Evolutionary conservation across 2,797 vertebrate species (phyloP).

Genomic region (Lacerta bilineata): DNA sequence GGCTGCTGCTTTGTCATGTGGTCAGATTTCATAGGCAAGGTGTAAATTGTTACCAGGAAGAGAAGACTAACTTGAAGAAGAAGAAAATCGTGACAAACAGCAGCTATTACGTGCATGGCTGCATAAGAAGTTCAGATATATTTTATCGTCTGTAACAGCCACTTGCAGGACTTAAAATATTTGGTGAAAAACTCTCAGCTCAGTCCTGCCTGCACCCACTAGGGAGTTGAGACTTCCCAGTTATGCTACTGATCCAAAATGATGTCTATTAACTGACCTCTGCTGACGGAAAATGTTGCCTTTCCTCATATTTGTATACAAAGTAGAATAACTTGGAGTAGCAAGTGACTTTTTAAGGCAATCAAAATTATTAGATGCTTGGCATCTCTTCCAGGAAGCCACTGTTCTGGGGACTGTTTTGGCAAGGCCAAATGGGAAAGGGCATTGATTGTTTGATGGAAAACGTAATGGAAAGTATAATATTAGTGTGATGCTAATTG

Average conservation of each 20-base stretch:
- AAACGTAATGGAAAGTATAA: neutral
- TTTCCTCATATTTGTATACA: neutral
- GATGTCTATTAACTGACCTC: neutral
- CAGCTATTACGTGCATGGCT: neutral
- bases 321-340: neutral
- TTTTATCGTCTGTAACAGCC: neutral
- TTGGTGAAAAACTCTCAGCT: neutral
- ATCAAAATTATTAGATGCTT: constrained; percentile 4
- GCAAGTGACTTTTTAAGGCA: constrained; percentile 1
- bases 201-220: neutral
- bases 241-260: neutral
- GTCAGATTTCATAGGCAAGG: neutral
- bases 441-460: rapidly evolving
- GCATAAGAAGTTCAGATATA: neutral
- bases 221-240: neutral
- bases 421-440: constrained; percentile 29
- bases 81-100: neutral
- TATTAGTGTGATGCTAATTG: neutral
- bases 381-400: neutral
- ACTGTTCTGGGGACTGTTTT: neutral
- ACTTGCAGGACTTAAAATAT: neutral
- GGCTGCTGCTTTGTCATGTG: too few species aligned
- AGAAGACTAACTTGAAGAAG: neutral
- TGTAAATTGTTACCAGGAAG: neutral
- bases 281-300: too few species aligned